Evolutionary conservation across 1,140 invertebrate genomes (phyloP).

Genomic region (Eumaeus atala): DNA sequence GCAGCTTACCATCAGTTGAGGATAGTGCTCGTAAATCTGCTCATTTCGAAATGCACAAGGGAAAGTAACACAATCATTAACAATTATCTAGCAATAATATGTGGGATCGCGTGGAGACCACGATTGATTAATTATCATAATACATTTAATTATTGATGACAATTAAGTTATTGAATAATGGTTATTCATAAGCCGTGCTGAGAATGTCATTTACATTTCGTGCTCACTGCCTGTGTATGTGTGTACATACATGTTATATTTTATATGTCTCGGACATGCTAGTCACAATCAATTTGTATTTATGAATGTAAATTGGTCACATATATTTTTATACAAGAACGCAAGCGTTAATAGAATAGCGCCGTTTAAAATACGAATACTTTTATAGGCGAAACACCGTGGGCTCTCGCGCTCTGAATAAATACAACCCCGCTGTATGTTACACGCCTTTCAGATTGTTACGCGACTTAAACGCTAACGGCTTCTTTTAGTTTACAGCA

Average conservation of each 20-base stretch:
- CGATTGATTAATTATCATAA: slow-evolving; percentile 1
- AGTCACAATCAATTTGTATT: no score
- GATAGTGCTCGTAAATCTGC: no score
- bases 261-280: no score
- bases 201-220: background rate
- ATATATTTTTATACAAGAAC: background rate
- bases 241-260: no score
- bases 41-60: no score
- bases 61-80: no score
- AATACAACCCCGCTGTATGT: slow-evolving; percentile 36
- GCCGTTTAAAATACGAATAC: slow-evolving; percentile 30
- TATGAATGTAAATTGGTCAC: no score
- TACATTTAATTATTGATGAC: slow-evolving; percentile 8
- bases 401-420: slow-evolving; percentile 30
- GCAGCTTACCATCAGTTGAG: no score
- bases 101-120: slow-evolving; percentile 3
- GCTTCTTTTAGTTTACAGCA: slow-evolving; percentile 54
- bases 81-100: background rate
- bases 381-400: slow-evolving; percentile 28
- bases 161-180: slow-evolving; percentile 12
- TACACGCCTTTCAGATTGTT: slow-evolving; percentile 39
- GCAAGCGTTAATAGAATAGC: slow-evolving; percentile 11
- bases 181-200: slow-evolving; percentile 5
- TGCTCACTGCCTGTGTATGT: background rate
- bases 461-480: slow-evolving; percentile 49